phyloP scores from a whole-genome alignment of 2,113 vertebrate genomes.

The Laticauda laticaudata region DNA sequence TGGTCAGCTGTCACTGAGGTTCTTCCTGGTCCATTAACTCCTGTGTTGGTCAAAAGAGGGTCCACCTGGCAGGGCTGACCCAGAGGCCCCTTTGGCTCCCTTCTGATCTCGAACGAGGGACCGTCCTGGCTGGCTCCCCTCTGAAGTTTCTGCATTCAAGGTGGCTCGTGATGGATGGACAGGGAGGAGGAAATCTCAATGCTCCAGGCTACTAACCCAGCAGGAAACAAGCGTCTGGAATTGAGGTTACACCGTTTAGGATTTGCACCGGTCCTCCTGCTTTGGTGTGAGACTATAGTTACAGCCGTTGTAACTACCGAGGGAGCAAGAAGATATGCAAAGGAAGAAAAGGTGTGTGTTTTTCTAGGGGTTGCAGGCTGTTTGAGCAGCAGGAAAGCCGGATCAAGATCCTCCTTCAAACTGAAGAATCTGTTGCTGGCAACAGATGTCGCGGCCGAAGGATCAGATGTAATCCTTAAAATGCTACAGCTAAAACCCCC shows the following conservation, averaged over 20 bases:
- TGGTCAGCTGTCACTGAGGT: slow-evolving; percentile 72
- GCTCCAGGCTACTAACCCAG: slow-evolving; percentile 15
- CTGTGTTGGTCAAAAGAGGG: slow-evolving; percentile 43
- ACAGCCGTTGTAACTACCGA: background rate
- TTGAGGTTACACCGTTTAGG: background rate
- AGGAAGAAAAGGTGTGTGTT: slow-evolving; percentile 15
- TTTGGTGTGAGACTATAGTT: background rate
- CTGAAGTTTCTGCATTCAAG: background rate
- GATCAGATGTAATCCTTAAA: background rate
- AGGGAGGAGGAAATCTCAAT: background rate
- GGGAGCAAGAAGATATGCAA: slow-evolving; percentile 28
- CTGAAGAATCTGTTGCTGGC: slow-evolving; percentile 61
- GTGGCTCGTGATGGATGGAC: background rate
- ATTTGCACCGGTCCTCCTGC: background rate
- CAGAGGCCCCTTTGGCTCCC: slow-evolving; percentile 41
- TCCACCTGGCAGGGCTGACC: slow-evolving; percentile 58
- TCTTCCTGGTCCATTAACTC: slow-evolving; percentile 32
- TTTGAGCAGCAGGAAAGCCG: background rate
- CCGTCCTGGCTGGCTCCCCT: slow-evolving; percentile 9
- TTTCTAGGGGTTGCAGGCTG: background rate
- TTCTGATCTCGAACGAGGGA: slow-evolving; percentile 39
- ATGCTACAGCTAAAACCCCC: slow-evolving; percentile 29
- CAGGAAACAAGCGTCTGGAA: slow-evolving; percentile 45
- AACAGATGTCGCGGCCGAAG: slow-evolving; percentile 37
- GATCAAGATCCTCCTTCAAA: slow-evolving; percentile 22